phyloP scores from a whole-genome alignment of 2,797 vertebrate species.

The Crenichthys baileyi region DNA sequence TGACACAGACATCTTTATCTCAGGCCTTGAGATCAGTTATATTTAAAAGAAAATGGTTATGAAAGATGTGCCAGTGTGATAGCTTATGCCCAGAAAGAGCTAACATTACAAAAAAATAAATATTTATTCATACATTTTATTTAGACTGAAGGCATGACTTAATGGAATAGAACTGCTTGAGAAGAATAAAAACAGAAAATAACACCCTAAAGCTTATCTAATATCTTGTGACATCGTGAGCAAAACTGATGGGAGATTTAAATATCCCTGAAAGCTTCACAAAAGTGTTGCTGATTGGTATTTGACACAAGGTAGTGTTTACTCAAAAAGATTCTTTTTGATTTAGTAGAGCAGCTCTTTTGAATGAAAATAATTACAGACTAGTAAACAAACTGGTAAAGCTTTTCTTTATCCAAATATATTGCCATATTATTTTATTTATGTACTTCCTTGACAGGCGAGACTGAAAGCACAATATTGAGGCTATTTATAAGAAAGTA shows the following conservation, averaged over 20 bases:
- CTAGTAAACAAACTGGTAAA: neutral
- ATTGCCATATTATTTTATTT: neutral
- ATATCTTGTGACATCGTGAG: slow-evolving; percentile 52
- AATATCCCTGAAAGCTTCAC: slow-evolving; percentile 21
- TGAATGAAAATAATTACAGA: neutral
- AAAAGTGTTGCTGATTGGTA: slow-evolving; percentile 21
- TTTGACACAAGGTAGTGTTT: slow-evolving; percentile 36
- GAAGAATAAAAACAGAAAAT: slow-evolving; percentile 23
- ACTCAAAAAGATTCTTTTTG: slow-evolving; percentile 18
- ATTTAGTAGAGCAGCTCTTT: neutral
- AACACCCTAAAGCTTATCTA: slow-evolving; percentile 51
- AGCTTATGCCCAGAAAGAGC: slow-evolving; percentile 24
- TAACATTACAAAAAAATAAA: slow-evolving; percentile 21
- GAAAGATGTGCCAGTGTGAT: slow-evolving; percentile 24
- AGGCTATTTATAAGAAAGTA: neutral
- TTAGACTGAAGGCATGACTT: slow-evolving; percentile 28
- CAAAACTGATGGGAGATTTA: slow-evolving; percentile 30
- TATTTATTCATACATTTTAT: slow-evolving; percentile 3
- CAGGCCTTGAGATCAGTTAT: neutral
- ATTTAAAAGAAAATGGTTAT: slow-evolving; percentile 18
- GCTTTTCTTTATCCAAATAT: neutral
- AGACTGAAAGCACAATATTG: neutral
- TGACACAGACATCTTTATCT: neutral
- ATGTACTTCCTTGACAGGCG: neutral
- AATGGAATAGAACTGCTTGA: slow-evolving; percentile 45